Evolutionary conservation across 2,797 vertebrate species (phyloP).

Genomic region (Menidia menidia): DNA sequence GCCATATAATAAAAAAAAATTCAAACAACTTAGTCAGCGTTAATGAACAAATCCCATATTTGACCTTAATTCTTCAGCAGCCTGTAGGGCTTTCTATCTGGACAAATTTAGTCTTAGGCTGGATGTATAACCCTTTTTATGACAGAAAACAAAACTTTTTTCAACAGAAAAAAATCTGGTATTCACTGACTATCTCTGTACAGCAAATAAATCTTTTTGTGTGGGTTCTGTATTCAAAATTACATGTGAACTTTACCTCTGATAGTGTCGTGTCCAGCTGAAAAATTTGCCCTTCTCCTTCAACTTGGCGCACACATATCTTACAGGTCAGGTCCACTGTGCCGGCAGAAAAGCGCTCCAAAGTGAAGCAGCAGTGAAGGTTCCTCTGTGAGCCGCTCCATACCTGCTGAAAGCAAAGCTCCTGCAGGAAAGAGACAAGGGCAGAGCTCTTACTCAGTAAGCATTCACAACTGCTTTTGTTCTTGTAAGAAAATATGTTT

Average conservation of each 20-base stretch:
- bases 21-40: not conserved
- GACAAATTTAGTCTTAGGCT: not conserved
- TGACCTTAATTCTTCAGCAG: not conserved
- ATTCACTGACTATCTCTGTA: not conserved
- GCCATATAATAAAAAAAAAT: not conserved
- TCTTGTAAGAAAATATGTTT: not conserved
- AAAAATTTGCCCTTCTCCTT: slow-evolving; percentile 98
- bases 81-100: not conserved
- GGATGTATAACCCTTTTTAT: not conserved
- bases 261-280: slow-evolving; percentile 93
- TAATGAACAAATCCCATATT: not conserved
- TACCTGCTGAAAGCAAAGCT: slow-evolving; percentile 94
- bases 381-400: slow-evolving; percentile 95
- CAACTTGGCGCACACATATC: slow-evolving; percentile 95
- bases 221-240: not conserved
- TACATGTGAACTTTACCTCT: slow-evolving; percentile 82
- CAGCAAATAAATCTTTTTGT: not conserved
- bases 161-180: not conserved
- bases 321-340: slow-evolving; percentile 93
- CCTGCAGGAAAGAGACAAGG: slow-evolving; percentile 75
- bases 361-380: slow-evolving; percentile 94
- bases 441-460: not conserved
- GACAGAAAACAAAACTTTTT: not conserved
- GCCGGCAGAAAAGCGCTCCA: slow-evolving; percentile 91
- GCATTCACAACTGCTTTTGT: not conserved